Evolutionary conservation across 2,113 vertebrate species (phyloP).

Genomic region (Cheilinus undulatus): DNA sequence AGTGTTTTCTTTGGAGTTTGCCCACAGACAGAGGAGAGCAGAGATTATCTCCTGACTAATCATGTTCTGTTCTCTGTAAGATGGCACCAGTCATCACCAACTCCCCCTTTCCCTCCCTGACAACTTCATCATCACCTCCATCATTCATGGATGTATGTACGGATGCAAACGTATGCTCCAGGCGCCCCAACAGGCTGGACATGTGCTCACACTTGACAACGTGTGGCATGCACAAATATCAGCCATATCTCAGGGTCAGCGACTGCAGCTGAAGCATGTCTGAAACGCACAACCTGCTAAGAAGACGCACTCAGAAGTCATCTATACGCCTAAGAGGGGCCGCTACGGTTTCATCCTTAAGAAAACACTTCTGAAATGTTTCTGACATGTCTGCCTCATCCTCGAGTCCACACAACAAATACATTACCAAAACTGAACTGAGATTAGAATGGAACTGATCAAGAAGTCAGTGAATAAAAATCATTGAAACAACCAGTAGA

Average conservation of each 20-base stretch:
- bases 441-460: no score
- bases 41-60: constrained; percentile 74
- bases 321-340: constrained; percentile 42
- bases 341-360: constrained; percentile 40
- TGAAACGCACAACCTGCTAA: constrained; percentile 15
- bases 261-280: constrained; percentile 58
- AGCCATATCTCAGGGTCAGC: constrained; percentile 51
- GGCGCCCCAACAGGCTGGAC: neutral
- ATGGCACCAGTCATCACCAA: constrained; percentile 45
- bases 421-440: neutral
- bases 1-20: constrained; percentile 74
- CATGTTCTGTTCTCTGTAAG: constrained; percentile 45
- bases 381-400: constrained; percentile 36
- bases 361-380: constrained; percentile 53
- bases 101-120: neutral
- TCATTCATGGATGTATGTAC: neutral
- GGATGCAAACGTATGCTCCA: neutral
- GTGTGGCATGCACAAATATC: neutral
- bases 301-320: constrained; percentile 32
- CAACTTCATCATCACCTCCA: constrained; percentile 7
- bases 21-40: constrained; percentile 48
- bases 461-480: no score
- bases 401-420: neutral
- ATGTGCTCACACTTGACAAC: neutral
- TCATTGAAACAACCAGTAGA: no score